Base-by-base conservation (phyloP, 2,888 invertebrate species). In the Byasa hedistus region DNA sequence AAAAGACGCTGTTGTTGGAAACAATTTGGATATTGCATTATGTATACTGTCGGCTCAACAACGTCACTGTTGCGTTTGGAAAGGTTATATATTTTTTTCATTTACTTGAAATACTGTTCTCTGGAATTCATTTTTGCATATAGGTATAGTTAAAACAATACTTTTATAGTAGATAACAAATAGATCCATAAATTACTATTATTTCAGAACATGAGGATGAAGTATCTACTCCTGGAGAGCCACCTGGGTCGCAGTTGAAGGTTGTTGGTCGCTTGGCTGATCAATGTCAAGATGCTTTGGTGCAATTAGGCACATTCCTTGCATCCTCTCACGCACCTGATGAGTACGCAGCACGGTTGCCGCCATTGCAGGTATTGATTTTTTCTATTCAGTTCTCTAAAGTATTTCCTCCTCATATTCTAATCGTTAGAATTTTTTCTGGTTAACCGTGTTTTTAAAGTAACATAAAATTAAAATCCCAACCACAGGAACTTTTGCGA, bases 31-130 rank as follows among this genome's bases (percentile, higher is more conserved):
- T 22, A 96, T 98, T 39, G 95, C 98, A 0, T 91, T 99, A 59
- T 98, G 98, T 82, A 93, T 99, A 70, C 86, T 99, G 68, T 97
- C 99, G 92, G 98, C 99, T 0, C 99, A 99, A 83, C 99, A 99
- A 84, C 95, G 99, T 70, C 97, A 98, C 82, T 98, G 98, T 78
- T 98, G 99, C 67, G 96, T 99, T 65, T 91, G 91, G 91, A 91
- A 89, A 86, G 91, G 76, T 99, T 96, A 63, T 24, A 44, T 36
- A 58, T 61, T 51, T 39, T 44, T 44, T 17, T 44, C 15, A 44
- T 44, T 44, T 44, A 17, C 19, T 19, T 44, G 15, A 44, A 17
- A 44, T 44, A 44, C 17, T 15, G 17, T 44, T 44, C 19, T 44
- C 17, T 44, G 15, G 17, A 44, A 44, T 17, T 0, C 17, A 15